Conservation (phyloP, 1,140 invertebrate species). For the Anthonomus grandis region DNA sequence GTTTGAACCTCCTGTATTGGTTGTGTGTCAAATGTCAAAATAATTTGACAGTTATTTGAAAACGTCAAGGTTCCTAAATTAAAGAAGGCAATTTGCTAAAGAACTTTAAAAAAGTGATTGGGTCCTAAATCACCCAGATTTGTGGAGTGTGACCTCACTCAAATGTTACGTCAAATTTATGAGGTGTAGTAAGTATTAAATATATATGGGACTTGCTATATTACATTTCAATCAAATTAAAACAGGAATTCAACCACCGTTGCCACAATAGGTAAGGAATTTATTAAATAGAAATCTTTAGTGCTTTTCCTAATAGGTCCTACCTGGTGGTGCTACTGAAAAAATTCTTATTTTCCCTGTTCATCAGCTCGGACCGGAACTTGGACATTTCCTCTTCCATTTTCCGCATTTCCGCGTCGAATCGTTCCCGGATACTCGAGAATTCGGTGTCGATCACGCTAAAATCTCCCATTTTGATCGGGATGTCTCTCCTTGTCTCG, state of each 20-base stretch:
- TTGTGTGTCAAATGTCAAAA: too few species aligned
- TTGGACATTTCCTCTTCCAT: conserved; percentile 99
- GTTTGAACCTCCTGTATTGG: too few species aligned
- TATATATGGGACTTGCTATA: background rate
- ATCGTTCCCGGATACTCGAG: conserved; percentile 90
- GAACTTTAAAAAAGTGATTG: too few species aligned
- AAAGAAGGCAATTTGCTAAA: too few species aligned
- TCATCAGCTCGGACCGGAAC: conserved; percentile 90
- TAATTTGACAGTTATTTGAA: too few species aligned
- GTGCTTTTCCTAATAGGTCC: too few species aligned
- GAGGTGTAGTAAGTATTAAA: background rate
- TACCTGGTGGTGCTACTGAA: conserved; percentile 84
- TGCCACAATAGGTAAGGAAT: background rate
- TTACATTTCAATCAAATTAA: background rate
- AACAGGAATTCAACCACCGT: background rate
- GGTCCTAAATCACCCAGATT: too few species aligned
- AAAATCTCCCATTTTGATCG: conserved; percentile 90
- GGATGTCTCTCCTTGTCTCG: conserved; percentile 78
- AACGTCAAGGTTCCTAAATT: too few species aligned
- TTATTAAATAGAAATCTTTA: background rate
- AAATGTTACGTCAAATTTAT: too few species aligned
- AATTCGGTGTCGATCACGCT: conserved; percentile 96
- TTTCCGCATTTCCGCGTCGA: conserved; percentile 94
- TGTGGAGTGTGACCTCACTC: too few species aligned
- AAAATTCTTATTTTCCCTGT: conserved; percentile 85